phyloP scores from a whole-genome alignment of 1,140 invertebrate species.

The Parasteatoda tepidariorum region DNA sequence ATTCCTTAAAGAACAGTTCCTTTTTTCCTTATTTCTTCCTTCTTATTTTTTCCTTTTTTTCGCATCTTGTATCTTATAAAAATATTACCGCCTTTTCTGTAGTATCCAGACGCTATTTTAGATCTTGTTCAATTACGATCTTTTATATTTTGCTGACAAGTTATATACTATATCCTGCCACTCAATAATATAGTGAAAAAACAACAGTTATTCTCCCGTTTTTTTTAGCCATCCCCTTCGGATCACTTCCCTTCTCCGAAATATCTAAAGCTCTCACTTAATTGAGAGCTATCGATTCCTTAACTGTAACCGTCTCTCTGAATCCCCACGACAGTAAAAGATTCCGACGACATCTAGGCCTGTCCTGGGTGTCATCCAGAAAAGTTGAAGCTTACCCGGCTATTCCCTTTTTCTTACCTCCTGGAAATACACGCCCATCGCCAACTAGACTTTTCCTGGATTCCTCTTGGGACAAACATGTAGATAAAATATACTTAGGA shows the following conservation, averaged over 20 bases:
- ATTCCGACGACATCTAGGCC: slow-evolving; percentile 21
- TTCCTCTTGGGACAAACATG: background rate
- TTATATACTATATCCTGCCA: no score
- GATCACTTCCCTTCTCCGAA: slow-evolving; percentile 7
- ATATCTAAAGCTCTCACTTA: slow-evolving; percentile 46
- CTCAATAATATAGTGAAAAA: no score
- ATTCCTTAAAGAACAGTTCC: no score
- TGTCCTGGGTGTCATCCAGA: slow-evolving; percentile 43
- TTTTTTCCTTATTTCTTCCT: no score
- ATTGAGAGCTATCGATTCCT: slow-evolving; percentile 48
- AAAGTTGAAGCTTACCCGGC: slow-evolving; percentile 46
- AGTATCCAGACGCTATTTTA: no score
- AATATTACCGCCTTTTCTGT: no score
- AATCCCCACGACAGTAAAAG: background rate
- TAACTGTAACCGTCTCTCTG: slow-evolving; percentile 28
- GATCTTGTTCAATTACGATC: no score
- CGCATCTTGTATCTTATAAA: no score
- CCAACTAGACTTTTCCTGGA: background rate
- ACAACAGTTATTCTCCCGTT: background rate
- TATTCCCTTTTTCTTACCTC: background rate
- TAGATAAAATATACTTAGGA: background rate
- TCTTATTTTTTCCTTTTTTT: no score
- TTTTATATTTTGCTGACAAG: no score
- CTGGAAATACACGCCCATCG: background rate
- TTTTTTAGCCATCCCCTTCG: background rate